A percentile compares a stretch with the other conserved stretches of the same genome.
phyloP scores from a whole-genome alignment of 2,888 invertebrate species.

The Folsomia manolachei region DNA sequence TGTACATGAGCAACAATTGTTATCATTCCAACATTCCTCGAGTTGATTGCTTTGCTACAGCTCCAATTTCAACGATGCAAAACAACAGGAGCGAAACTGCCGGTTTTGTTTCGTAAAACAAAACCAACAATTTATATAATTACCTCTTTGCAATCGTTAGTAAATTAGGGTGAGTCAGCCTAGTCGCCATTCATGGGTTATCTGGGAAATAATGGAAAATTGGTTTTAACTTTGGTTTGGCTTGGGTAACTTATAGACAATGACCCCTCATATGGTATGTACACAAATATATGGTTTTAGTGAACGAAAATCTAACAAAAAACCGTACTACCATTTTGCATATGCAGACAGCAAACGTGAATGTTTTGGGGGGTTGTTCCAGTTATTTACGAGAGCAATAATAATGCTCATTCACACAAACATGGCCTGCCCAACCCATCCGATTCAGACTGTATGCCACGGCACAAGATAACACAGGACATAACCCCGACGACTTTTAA shows the following conservation, averaged over 20 bases:
- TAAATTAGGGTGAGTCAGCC: too few relatives aligned
- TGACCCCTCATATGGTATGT: not conserved
- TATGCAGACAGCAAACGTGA: too few relatives aligned
- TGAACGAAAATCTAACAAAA: not conserved
- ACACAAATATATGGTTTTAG: not conserved
- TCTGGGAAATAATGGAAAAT: not conserved
- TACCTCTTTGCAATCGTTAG: too few relatives aligned
- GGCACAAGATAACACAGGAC: too few relatives aligned
- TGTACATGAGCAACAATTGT: not conserved
- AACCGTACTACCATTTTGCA: not conserved
- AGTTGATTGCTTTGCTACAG: too few relatives aligned
- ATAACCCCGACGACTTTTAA: not conserved
- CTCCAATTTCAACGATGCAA: not conserved
- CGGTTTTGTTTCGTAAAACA: not conserved
- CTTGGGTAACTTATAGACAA: not conserved
- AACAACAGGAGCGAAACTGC: not conserved
- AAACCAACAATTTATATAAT: conserved; percentile 5
- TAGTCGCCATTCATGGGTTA: not conserved
- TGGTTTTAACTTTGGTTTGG: too few relatives aligned
- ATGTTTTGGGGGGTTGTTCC: not conserved
- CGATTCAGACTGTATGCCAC: too few relatives aligned
- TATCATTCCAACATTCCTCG: not conserved
- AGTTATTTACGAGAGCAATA: not conserved
- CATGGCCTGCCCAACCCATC: not conserved
- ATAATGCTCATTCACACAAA: not conserved